These are phyloP conservation scores for Echeneis naucrates DNA, from an alignment of 2,797 vertebrate genomes.

Conservation along the genomic window DNA sequence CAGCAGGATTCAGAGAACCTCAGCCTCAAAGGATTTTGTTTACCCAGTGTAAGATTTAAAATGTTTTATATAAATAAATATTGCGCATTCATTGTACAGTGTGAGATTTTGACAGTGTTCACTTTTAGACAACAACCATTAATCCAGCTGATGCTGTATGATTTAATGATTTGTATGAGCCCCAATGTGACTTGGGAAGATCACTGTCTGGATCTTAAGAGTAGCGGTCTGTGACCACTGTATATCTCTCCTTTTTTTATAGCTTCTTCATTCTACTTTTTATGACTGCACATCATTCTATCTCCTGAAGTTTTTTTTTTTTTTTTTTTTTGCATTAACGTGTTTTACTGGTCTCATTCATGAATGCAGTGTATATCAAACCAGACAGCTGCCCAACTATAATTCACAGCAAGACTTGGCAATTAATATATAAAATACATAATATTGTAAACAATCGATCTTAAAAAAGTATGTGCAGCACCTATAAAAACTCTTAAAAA, in stretches of 20 bases:
- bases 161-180: neutral
- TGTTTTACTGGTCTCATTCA: constrained; percentile 1
- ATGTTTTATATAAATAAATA: neutral
- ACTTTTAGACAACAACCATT: neutral
- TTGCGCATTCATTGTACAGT: neutral
- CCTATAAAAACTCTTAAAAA: neutral
- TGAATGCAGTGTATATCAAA: neutral
- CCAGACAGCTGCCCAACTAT: neutral
- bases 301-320: neutral
- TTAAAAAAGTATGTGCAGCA: neutral
- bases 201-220: neutral
- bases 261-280: neutral
- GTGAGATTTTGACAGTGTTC: neutral
- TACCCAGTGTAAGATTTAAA: neutral
- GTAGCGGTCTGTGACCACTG: neutral
- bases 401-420: neutral
- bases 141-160: neutral
- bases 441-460: neutral
- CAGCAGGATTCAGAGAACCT: neutral
- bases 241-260: constrained; percentile 1
- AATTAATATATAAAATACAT: neutral
- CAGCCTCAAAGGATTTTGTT: neutral
- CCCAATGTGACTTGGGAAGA: neutral
- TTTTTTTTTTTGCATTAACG: neutral
- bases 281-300: neutral